Conservation (phyloP, 1,140 invertebrate species). For the Rhagoletis zephyria region DNA sequence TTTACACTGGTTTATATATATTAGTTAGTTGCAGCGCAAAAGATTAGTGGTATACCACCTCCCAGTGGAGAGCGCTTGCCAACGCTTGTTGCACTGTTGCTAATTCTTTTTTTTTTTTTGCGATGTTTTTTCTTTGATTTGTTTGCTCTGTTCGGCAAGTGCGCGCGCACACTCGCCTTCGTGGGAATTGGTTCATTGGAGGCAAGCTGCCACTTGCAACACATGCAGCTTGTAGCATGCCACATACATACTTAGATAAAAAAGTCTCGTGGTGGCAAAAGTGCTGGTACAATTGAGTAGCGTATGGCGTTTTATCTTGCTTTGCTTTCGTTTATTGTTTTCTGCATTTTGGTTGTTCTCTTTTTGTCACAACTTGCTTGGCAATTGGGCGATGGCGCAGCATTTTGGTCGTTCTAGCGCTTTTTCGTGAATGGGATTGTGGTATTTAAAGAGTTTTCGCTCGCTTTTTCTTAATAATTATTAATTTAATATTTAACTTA, state of each 20-base stretch:
- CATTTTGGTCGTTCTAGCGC: not conserved
- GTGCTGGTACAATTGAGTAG: conserved; percentile 3
- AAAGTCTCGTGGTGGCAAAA: not conserved
- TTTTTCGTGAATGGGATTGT: not conserved
- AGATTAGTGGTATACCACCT: conserved; percentile 51
- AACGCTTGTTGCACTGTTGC: conserved; percentile 48
- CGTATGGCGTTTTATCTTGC: not conserved
- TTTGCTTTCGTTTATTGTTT: conserved; percentile 1
- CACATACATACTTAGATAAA: no score
- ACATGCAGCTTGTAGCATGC: not conserved
- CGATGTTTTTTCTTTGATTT: not conserved
- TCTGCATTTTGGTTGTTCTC: not conserved
- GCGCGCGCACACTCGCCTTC: conserved; percentile 44
- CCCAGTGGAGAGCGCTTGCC: conserved; percentile 35
- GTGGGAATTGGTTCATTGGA: conserved; percentile 48
- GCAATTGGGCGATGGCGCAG: not conserved
- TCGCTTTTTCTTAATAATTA: no score
- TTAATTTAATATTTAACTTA: no score
- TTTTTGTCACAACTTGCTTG: not conserved
- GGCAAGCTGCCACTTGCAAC: conserved; percentile 17
- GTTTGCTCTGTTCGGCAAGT: conserved; percentile 35
- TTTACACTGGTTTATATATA: conserved; percentile 5
- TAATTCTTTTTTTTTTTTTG: conserved; percentile 7
- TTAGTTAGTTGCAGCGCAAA: conserved; percentile 5
- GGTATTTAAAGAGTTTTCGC: no score